A percentile compares a stretch with the other conserved stretches of the same genome.
Conservation (phyloP, 2,113 vertebrate species). For the Riparia riparia region DNA sequence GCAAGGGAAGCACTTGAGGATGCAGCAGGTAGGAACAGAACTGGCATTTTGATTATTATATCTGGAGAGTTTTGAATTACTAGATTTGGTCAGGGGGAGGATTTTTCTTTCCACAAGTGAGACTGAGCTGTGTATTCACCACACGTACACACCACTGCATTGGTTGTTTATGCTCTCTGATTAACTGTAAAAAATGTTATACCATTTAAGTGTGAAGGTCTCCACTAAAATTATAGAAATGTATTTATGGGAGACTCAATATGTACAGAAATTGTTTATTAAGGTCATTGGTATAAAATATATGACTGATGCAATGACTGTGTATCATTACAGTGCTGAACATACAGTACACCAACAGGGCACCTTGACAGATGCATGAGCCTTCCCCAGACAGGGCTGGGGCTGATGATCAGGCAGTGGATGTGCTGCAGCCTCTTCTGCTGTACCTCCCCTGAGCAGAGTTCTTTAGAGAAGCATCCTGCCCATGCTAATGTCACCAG, state of each 20-base stretch:
- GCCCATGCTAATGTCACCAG: neutral
- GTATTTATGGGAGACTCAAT: slow-evolving; percentile 46
- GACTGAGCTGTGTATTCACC: slow-evolving; percentile 9
- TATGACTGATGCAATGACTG: slow-evolving; percentile 4
- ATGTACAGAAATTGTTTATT: slow-evolving; percentile 55
- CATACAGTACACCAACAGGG: neutral
- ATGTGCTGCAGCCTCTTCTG: neutral
- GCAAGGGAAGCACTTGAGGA: slow-evolving; percentile 58
- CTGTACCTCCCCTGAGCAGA: neutral
- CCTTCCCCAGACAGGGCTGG: neutral
- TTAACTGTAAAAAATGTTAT: slow-evolving; percentile 55
- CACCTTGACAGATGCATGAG: slow-evolving; percentile 6
- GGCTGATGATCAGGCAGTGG: neutral
- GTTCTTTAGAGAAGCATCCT: neutral
- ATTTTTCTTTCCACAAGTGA: neutral
- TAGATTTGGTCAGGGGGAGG: neutral
- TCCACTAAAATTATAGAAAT: slow-evolving; percentile 56
- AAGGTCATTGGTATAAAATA: slow-evolving; percentile 60
- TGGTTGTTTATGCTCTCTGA: slow-evolving; percentile 31
- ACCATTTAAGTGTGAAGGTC: slow-evolving; percentile 56
- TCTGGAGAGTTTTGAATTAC: slow-evolving; percentile 44
- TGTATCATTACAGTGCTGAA: neutral
- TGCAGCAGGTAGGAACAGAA: slow-evolving; percentile 36
- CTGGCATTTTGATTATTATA: slow-evolving; percentile 65
- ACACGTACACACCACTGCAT: neutral